Evolutionary conservation across 2,888 invertebrate genomes (phyloP).

Genomic region (Oxystoma pomonae): DNA sequence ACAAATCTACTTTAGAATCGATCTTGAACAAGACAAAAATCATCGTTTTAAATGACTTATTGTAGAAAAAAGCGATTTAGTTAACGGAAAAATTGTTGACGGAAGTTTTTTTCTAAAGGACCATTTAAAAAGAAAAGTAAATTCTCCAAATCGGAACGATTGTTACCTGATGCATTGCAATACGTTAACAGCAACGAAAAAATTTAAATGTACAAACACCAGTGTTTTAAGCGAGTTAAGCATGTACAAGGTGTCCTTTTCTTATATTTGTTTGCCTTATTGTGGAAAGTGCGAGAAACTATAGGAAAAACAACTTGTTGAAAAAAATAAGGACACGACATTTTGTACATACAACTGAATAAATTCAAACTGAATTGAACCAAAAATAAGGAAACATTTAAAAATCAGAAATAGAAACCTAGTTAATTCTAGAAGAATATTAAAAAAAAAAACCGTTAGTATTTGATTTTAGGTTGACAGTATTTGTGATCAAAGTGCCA

Average conservation of each 20-base stretch:
- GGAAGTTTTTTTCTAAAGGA: not conserved
- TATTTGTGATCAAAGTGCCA: constrained; percentile 77
- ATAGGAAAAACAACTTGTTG: too few species aligned
- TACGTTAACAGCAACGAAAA: not conserved
- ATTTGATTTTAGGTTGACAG: constrained; percentile 61
- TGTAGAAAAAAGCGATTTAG: not conserved
- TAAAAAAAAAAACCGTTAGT: constrained; percentile 30
- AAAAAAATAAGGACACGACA: too few species aligned
- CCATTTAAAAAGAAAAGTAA: not conserved
- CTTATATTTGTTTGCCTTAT: too few species aligned
- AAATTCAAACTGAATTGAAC: too few species aligned
- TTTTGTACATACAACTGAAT: too few species aligned
- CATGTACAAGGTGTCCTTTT: too few species aligned
- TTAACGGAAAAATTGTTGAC: not conserved
- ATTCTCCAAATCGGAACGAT: not conserved
- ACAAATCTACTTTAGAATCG: not conserved
- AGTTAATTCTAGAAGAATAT: not conserved
- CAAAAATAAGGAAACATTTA: too few species aligned
- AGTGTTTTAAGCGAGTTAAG: too few species aligned
- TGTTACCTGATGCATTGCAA: not conserved
- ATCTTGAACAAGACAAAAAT: not conserved
- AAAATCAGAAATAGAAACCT: too few species aligned
- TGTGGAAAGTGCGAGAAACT: too few species aligned
- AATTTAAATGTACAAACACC: not conserved
- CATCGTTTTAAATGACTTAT: not conserved